Evolutionary conservation across 2,888 invertebrate genomes (phyloP), one percentile per base, ranked within the genome.

Genomic region (Philopedon plagiatum): DNA sequence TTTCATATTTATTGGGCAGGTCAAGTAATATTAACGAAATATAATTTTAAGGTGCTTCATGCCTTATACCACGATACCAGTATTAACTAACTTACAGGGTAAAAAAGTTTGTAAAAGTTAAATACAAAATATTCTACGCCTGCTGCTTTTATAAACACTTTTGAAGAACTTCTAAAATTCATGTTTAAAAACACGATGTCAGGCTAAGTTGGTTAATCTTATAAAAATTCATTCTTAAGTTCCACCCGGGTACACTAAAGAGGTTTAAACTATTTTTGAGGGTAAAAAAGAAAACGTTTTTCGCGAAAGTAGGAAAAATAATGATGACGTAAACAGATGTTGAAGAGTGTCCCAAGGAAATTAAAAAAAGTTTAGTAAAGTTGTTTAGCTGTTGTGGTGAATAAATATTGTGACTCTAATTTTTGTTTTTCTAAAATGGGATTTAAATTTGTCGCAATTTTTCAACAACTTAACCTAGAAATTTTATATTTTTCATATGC

Each of bases 151-250:
- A 19, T n/a, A 21, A 46, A 46, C 23, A n/a, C 44, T 41, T 19
- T 41, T 18, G n/a, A n/a, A 46, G 11, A 46, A 23, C n/a, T 51
- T 21, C 13, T 15, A 51, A 29, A 15, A 8, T 51, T 26, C 13
- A 8, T 29, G 8, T 51, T 29, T 13, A 51, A 29, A 51, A 51
- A 51, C 29, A 15, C 13, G 26, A 13, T 15, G 29, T 51, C 29
- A 7, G 29, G 8, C 29, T 51, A 51, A 51, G 51, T 3, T 8
- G 51, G 51, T 51, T 29, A 29, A 51, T 51, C 51, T 15, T 51
- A 29, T 51, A 51, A 51, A 51, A 51, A 51, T 51, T 51, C 51
- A 51, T 29, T 51, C 51, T 29, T 29, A 51, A 29, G 29, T 51
- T 29, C 8, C 51, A 29, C 23, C 51, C 7, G 51, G 51, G 51